Conservation (phyloP, 2,797 vertebrate genomes). For the Phrynocephalus guinanensis region DNA sequence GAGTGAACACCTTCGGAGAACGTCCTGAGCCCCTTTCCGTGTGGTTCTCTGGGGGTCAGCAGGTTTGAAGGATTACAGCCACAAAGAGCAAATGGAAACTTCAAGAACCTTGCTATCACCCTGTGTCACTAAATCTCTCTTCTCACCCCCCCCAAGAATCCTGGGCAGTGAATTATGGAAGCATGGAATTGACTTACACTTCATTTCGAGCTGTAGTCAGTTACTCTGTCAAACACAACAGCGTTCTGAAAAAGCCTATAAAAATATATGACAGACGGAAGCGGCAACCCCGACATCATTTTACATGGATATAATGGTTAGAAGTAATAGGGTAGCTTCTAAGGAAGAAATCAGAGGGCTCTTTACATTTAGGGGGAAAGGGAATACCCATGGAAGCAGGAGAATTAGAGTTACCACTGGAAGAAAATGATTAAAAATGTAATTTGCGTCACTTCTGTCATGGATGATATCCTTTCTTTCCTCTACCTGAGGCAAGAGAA, state of each 20-base stretch:
- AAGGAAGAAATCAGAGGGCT: constrained; percentile 59
- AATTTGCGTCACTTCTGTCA: background rate
- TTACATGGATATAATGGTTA: constrained; percentile 79
- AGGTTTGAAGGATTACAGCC: constrained; percentile 75
- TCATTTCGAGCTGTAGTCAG: constrained; percentile 85
- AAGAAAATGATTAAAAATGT: background rate
- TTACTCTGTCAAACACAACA: constrained; percentile 84
- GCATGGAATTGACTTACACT: constrained; percentile 85
- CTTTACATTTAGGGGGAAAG: constrained; percentile 40
- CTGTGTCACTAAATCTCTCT: constrained; percentile 81
- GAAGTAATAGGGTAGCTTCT: constrained; percentile 57
- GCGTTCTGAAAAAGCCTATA: constrained; percentile 81
- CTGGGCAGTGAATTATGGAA: constrained; percentile 83
- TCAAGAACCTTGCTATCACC: constrained; percentile 77
- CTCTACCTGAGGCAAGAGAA: background rate
- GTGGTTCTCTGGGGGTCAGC: constrained; percentile 74
- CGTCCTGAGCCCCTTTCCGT: constrained; percentile 64
- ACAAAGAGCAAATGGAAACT: constrained; percentile 76
- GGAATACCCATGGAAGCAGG: constrained; percentile 21
- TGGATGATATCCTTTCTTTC: background rate
- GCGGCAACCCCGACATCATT: constrained; percentile 77
- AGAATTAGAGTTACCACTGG: background rate
- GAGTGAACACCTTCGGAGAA: constrained; percentile 63
- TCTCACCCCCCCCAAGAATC: constrained; percentile 70
- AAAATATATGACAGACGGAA: constrained; percentile 82